Percentiles rank a stretch among this genome's conserved stretches.
Conservation (phyloP, 1,140 invertebrate genomes). For the Telenomus remus region DNA sequence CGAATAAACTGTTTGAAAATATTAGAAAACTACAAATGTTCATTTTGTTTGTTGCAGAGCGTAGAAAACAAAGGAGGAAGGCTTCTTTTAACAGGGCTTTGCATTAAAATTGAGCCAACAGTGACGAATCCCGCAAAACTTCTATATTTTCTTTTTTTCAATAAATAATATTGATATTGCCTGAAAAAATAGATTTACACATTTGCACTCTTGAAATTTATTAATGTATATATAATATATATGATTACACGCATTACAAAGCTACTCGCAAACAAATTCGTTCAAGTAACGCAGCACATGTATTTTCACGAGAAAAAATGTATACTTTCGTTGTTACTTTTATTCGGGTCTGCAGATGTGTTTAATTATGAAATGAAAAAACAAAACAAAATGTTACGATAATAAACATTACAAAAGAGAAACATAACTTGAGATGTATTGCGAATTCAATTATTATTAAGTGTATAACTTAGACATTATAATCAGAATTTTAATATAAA, state of each 20-base stretch:
- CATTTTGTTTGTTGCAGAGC: conserved; percentile 65
- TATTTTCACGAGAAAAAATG: conserved; percentile 19
- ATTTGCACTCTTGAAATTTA: conserved; percentile 43
- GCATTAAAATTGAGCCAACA: conserved; percentile 60
- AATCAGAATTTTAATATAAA: conserved; percentile 16
- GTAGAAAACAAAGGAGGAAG: conserved; percentile 68
- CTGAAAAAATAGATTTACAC: conserved; percentile 43
- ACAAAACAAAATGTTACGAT: no score
- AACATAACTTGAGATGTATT: conserved; percentile 13
- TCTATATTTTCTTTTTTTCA: conserved; percentile 11
- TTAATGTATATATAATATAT: conserved; percentile 45
- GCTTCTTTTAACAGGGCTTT: conserved; percentile 68
- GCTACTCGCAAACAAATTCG: conserved; percentile 29
- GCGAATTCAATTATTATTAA: conserved; percentile 18
- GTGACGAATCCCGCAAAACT: conserved; percentile 35
- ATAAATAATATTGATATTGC: conserved; percentile 42
- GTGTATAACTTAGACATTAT: conserved; percentile 22
- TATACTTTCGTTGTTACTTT: conserved; percentile 4
- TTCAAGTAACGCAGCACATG: conserved; percentile 27
- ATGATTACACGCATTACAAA: conserved; percentile 30
- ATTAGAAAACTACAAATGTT: no score
- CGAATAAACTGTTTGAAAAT: no score
- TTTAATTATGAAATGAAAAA: conserved; percentile 29
- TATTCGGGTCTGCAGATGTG: conserved; percentile 38
- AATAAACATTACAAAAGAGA: conserved; percentile 20